Evolutionary conservation across 2,113 vertebrate species (phyloP).

Genomic region (Nycticorax nycticorax): DNA sequence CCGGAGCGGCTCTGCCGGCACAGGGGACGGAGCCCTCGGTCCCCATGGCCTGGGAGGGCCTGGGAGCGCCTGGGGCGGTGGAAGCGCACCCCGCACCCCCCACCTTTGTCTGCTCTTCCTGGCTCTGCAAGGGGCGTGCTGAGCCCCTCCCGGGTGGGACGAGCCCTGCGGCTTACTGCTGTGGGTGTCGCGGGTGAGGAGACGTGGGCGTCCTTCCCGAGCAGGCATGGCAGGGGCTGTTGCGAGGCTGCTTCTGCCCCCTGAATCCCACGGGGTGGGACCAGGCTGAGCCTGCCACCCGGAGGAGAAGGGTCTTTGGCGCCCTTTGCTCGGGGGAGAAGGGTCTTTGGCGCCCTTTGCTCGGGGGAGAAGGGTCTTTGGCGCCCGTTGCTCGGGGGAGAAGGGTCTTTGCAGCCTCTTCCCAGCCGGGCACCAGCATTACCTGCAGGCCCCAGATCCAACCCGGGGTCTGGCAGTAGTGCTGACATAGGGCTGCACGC

Average conservation of each 20-base stretch:
- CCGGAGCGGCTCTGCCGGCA: neutral
- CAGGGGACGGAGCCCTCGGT: neutral
- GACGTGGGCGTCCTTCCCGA: fast-evolving
- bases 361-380: fast-evolving
- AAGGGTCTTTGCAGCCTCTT: fast-evolving
- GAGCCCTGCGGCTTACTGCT: neutral
- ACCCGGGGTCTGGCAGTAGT: fast-evolving
- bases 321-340: fast-evolving
- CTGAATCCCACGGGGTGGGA: fast-evolving
- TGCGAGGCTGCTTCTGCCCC: fast-evolving
- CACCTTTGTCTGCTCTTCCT: fast-evolving
- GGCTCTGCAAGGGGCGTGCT: fast-evolving
- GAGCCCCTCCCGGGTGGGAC: fast-evolving
- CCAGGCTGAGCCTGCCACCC: neutral
- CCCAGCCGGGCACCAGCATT: fast-evolving
- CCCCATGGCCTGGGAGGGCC: neutral
- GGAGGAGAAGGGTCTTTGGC: fast-evolving
- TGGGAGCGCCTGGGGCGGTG: neutral
- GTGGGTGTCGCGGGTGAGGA: fast-evolving
- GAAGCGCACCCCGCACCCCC: neutral
- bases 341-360: fast-evolving
- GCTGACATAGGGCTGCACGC: fast-evolving
- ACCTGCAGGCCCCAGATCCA: neutral
- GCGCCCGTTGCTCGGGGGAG: fast-evolving
- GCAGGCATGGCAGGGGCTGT: fast-evolving